These are phyloP conservation scores for Tachina fera DNA, from an alignment of 2,888 invertebrate species.

Conservation along the genomic window DNA sequence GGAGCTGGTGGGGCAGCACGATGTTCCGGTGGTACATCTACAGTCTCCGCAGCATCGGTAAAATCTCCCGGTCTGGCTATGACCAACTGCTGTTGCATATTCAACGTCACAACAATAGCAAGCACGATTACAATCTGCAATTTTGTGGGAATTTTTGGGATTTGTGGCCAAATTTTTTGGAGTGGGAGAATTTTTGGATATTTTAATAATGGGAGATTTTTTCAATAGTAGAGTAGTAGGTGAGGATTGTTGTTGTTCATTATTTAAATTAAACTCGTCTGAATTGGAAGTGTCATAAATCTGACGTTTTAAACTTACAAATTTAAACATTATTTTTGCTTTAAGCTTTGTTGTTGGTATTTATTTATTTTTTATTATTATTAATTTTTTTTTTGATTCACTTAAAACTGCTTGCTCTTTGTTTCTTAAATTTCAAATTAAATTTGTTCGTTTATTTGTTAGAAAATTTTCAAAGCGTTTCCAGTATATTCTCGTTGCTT, in stretches of 20 bases:
- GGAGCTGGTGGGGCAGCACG: slow-evolving; percentile 72
- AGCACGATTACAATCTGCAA: slow-evolving; percentile 77
- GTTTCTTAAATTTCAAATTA: not conserved
- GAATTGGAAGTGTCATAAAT: slow-evolving; percentile 48
- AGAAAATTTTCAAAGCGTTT: slow-evolving; percentile 4
- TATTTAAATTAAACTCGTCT: slow-evolving; percentile 50
- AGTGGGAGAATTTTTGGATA: slow-evolving; percentile 53
- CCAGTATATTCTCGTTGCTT: too few relatives aligned
- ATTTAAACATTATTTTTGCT: slow-evolving; percentile 78
- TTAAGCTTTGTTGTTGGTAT: not conserved
- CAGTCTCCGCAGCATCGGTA: slow-evolving; percentile 75
- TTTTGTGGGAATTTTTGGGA: slow-evolving; percentile 51
- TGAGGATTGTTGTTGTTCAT: slow-evolving; percentile 55
- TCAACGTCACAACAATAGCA: slow-evolving; percentile 33
- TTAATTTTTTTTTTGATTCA: not conserved
- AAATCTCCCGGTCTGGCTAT: slow-evolving; percentile 72
- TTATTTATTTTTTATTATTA: not conserved
- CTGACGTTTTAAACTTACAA: slow-evolving; percentile 77
- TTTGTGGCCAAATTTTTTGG: slow-evolving; percentile 61
- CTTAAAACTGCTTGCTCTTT: slow-evolving; percentile 14
- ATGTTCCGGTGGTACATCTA: slow-evolving; percentile 75
- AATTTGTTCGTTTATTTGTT: slow-evolving; percentile 1
- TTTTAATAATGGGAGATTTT: slow-evolving; percentile 53
- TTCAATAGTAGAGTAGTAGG: slow-evolving; percentile 52
- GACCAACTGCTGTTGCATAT: slow-evolving; percentile 17